Evolutionary conservation across 2,888 invertebrate genomes (phyloP), one percentile per base, ranked within the genome.

Genomic region (Dastarcus helophoroides): DNA sequence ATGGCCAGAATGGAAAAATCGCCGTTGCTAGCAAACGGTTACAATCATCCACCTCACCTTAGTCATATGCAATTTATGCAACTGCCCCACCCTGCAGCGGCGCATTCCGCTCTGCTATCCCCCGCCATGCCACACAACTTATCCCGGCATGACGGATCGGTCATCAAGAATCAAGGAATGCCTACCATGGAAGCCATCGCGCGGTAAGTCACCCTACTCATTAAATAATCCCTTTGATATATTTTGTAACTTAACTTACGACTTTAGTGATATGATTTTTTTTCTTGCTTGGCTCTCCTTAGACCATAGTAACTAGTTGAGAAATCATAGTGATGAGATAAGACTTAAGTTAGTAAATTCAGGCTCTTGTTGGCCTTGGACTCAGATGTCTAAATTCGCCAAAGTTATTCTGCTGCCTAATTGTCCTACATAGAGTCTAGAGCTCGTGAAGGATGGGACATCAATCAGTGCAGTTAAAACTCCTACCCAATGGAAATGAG

Each of bases 21-120:
- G 11, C 90, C 90, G 15, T 70, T 90, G 22, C 69, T 91, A 47
- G 88, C 89, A 37, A 91, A 91, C 58, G 91, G 91, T 40, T 91
- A 90, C 72, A 90, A 89, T 65, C 89, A 89, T 46, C 90, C 89
- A 36, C 90, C 90, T 35, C 84, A 85, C 37, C 80, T 86, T 62
- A 85, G 85, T 56, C 90, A 89, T 54, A 88, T 91, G 85, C 89
- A 88, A 56, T 88, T 90, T 67, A 88, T 89, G 86, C 88, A 88
- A 61, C 76, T 88, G 60, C 76, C 77, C 42, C 85, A 84, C 59
- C 75, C 77, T 30, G 75, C 77, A 31, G 67, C 71, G 36, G 73
- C 72, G 26, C 74, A 74, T 58, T 73, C 75, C 37, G 86, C 89
- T 35, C 76, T 88, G 43, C 76, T 90, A 69, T 88, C 88, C 32